Evolutionary conservation across 2,888 invertebrate species (phyloP).

Genomic region (Catocala sponsa): DNA sequence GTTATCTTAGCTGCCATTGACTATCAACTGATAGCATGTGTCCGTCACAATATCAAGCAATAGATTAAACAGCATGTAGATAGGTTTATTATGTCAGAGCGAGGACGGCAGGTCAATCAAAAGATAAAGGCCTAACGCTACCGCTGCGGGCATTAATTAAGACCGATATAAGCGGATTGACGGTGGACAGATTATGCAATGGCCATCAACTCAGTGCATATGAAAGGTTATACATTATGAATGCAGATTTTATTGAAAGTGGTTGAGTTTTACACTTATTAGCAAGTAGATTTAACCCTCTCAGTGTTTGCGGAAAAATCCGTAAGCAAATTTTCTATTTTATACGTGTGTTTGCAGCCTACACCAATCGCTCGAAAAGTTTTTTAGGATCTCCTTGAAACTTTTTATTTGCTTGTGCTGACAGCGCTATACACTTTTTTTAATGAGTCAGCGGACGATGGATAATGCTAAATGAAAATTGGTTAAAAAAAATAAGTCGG

Average conservation of each 20-base stretch:
- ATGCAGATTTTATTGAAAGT: constrained; percentile 28
- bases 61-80: constrained; percentile 39
- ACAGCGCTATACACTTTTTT: too few species aligned
- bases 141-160: constrained; percentile 77
- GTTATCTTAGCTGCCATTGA: constrained; percentile 11
- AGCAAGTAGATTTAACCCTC: too few species aligned
- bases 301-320: too few species aligned
- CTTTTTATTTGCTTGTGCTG: too few species aligned
- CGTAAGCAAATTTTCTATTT: too few species aligned
- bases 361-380: too few species aligned
- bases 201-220: constrained; percentile 23
- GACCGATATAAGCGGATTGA: constrained; percentile 78
- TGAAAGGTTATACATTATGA: constrained; percentile 25
- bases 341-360: too few species aligned
- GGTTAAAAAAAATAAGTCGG: too few species aligned
- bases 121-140: constrained; percentile 78
- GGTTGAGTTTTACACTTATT: background rate
- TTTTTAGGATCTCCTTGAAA: too few species aligned
- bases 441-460: too few species aligned
- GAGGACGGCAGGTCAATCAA: constrained; percentile 77
- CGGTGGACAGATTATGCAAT: constrained; percentile 57
- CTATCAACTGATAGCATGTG: constrained; percentile 13
- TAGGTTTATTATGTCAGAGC: constrained; percentile 44
- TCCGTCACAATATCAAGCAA: constrained; percentile 25
- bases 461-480: too few species aligned